Percentiles rank a stretch among this genome's conserved stretches.
These are phyloP conservation scores for Gymnoscopelus microlampas DNA, from an alignment of 2,797 vertebrate genomes.

Conservation along the genomic window DNA sequence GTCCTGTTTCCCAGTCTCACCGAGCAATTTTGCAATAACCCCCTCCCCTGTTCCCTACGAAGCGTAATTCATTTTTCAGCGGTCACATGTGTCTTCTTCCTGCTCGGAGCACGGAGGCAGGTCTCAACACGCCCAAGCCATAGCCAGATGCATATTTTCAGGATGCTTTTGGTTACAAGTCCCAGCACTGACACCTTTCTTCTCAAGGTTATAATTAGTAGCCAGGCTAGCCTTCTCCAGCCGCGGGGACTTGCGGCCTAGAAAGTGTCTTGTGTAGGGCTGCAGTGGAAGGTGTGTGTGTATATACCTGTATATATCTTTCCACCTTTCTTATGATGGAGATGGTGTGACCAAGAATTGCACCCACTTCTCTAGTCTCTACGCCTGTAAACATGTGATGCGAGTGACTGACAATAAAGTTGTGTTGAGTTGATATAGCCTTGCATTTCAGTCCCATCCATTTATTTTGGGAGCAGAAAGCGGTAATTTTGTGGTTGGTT, in stretches of 20 bases:
- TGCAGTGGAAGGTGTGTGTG: slow-evolving; percentile 38
- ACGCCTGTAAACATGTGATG: too few species aligned
- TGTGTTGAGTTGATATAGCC: slow-evolving; percentile 33
- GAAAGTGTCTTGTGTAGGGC: slow-evolving; percentile 63
- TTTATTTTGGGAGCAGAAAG: slow-evolving; percentile 69
- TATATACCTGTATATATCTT: slow-evolving; percentile 5
- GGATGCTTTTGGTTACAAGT: slow-evolving; percentile 74
- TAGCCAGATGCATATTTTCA: slow-evolving; percentile 70
- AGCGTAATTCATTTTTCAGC: slow-evolving; percentile 31
- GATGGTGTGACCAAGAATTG: too few species aligned
- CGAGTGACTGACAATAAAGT: too few species aligned
- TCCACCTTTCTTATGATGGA: too few species aligned
- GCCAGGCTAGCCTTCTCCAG: slow-evolving; percentile 49
- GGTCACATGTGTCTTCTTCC: slow-evolving; percentile 32
- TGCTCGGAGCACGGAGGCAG: slow-evolving; percentile 20
- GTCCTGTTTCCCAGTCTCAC: slow-evolving; percentile 19
- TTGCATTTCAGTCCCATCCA: slow-evolving; percentile 45
- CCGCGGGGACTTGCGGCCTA: slow-evolving; percentile 65
- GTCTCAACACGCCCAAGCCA: slow-evolving; percentile 56
- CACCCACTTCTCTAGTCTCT: too few species aligned
- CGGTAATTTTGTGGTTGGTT: slow-evolving; percentile 66
- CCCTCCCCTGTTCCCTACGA: slow-evolving; percentile 21
- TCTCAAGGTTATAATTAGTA: slow-evolving; percentile 75
- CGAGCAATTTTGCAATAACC: slow-evolving; percentile 44
- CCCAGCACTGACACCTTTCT: slow-evolving; percentile 75